phyloP scores from a whole-genome alignment of 2,888 invertebrate genomes.

The Scelioninae gen. 2 region DNA sequence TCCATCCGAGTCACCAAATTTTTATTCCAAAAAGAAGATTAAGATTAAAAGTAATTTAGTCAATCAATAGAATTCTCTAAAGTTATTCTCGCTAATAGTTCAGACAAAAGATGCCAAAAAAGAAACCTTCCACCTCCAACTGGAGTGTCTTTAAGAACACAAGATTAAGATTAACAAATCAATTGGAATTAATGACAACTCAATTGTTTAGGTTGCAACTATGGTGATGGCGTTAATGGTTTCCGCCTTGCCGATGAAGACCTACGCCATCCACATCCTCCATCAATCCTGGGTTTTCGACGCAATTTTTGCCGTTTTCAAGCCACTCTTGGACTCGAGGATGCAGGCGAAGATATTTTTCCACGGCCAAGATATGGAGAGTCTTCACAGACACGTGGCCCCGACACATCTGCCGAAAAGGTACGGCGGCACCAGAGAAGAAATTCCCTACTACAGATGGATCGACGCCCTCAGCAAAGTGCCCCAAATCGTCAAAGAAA shows the following conservation, averaged over 20 bases:
- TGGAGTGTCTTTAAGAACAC: too few relatives aligned
- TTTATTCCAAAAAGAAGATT: too few relatives aligned
- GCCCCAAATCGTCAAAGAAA: constrained; percentile 79
- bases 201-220: constrained; percentile 69
- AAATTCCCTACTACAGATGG: constrained; percentile 86
- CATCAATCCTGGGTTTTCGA: constrained; percentile 90
- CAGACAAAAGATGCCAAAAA: too few relatives aligned
- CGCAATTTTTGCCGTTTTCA: constrained; percentile 86
- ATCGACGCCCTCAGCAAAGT: constrained; percentile 80
- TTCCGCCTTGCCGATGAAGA: constrained; percentile 84
- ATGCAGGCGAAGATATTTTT: constrained; percentile 83
- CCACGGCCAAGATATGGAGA: constrained; percentile 84
- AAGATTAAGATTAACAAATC: too few relatives aligned
- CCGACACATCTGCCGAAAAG: constrained; percentile 83
- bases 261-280: constrained; percentile 85
- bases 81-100: too few relatives aligned
- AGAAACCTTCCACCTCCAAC: too few relatives aligned
- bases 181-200: too few relatives aligned
- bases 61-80: too few relatives aligned
- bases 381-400: constrained; percentile 84
- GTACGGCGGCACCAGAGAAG: constrained; percentile 83
- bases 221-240: constrained; percentile 73
- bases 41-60: too few relatives aligned
- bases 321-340: constrained; percentile 82
- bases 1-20: too few relatives aligned